A percentile compares a stretch with the other conserved stretches of the same genome.
These are phyloP conservation scores for Phylloscopus whistleri DNA, from an alignment of 2,113 vertebrate species.

Conservation along the genomic window DNA sequence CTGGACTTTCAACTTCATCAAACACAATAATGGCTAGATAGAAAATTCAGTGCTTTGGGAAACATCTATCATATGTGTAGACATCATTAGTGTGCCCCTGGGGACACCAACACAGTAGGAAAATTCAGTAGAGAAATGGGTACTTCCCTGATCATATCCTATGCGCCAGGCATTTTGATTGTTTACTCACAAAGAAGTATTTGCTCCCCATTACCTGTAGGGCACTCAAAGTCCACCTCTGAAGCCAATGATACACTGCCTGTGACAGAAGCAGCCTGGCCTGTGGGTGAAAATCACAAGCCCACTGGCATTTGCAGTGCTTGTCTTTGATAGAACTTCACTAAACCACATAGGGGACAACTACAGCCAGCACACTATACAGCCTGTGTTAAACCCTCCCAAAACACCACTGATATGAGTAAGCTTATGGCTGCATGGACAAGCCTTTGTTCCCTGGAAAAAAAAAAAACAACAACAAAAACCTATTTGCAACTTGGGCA, in stretches of 20 bases:
- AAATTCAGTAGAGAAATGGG: accelerated
- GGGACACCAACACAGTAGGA: neutral
- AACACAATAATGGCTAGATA: neutral
- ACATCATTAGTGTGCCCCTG: neutral
- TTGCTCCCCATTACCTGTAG: neutral
- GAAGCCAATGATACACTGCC: neutral
- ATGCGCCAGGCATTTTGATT: neutral
- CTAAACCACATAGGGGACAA: neutral
- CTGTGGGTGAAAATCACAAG: neutral
- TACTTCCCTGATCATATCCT: neutral
- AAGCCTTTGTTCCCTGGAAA: neutral
- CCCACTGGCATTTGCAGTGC: neutral
- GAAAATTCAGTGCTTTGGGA: neutral
- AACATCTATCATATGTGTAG: neutral
- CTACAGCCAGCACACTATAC: neutral
- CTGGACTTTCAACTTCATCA: neutral
- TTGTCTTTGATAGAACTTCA: neutral
- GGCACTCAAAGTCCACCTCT: neutral
- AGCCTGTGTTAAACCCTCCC: neutral
- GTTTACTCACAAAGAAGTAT: neutral
- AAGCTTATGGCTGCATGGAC: neutral
- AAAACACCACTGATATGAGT: neutral
- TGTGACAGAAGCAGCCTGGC: neutral
- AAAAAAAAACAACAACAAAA: neutral
- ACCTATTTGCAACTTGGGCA: neutral